Percentiles rank a stretch among this genome's conserved stretches.
Conservation (phyloP, 2,888 invertebrate genomes). For the Cryptophagus acutangulus region DNA sequence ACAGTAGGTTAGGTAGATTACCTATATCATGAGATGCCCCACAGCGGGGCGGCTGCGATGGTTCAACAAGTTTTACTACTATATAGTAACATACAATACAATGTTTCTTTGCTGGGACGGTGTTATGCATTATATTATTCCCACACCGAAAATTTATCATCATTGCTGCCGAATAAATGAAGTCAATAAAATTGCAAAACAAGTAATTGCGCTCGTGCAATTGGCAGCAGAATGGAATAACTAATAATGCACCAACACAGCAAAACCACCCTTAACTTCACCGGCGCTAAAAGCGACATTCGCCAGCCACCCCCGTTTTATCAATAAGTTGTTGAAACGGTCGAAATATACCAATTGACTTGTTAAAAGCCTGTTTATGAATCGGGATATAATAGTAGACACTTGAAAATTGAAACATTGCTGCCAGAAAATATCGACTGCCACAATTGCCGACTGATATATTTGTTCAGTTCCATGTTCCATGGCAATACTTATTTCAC, state of each 20-base stretch:
- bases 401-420: slow-evolving; percentile 43
- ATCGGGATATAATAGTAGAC: slow-evolving; percentile 36
- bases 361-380: slow-evolving; percentile 43
- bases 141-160: no score
- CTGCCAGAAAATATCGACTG: slow-evolving; percentile 27
- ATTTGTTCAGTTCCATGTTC: background rate
- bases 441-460: slow-evolving; percentile 1
- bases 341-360: slow-evolving; percentile 40
- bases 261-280: slow-evolving; percentile 2
- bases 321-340: slow-evolving; percentile 27
- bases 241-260: background rate
- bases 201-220: no score
- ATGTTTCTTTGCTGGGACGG: no score
- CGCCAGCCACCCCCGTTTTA: slow-evolving; percentile 3
- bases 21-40: slow-evolving; percentile 1
- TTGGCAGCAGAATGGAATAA: slow-evolving; percentile 5
- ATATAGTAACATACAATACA: no score
- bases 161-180: no score
- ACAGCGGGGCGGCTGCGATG: background rate
- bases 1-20: slow-evolving; percentile 2
- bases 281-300: slow-evolving; percentile 2
- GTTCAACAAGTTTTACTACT: slow-evolving; percentile 1
- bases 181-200: no score
- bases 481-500: slow-evolving; percentile 13
- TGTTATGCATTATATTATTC: no score